Base-by-base conservation (phyloP, 2,888 invertebrate species). In the Metellina segmentata region DNA sequence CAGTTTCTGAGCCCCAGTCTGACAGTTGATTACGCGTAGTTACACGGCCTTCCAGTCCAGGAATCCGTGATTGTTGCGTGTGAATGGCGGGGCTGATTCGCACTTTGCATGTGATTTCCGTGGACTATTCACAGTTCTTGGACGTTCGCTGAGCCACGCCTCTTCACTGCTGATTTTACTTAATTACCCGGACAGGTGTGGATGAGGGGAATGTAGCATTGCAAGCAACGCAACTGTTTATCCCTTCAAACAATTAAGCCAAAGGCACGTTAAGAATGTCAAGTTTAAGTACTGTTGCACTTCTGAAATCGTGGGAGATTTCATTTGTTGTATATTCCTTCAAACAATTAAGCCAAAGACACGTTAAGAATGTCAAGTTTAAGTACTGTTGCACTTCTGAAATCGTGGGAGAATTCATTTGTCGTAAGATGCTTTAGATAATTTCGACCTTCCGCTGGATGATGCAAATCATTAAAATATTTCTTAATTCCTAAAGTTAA, bases 1-100 rank as follows among this genome's bases (percentile, higher is more conserved):
- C 79, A 79, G 20, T 13, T 20, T 0, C 2, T n/a, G 61, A 13
- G 61, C 34, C 61, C 61, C 53, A 49, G 20, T 77, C 49, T 79
- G 79, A 79, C 79, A 79, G 79, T 79, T 61, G 79, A 61, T 79
- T 61, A 79, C 61, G 34, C 20, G 34, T 13, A 77, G 77, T 77
- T 77, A 77, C 7, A 51, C 8, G 51, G 34, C 34, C 34, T 34
- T 34, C 34, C 34, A 34, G 34, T 34, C 34, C 34, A 34, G 34
- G 34, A 34, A 34, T 61, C 61, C 61, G 13, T 16, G 61, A 61
- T 61, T 61, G 61, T 16, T 11, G 61, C 6, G 61, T 61, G 61
- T 9, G 61, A 61, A 61, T 61, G 61, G 61, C 61, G 61, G 61
- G 61, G 11, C 61, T 61, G 61, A 61, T 61, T 61, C 11, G 61